Evolutionary conservation across 2,888 invertebrate genomes (phyloP).

Genomic region (Nebria brevicollis): DNA sequence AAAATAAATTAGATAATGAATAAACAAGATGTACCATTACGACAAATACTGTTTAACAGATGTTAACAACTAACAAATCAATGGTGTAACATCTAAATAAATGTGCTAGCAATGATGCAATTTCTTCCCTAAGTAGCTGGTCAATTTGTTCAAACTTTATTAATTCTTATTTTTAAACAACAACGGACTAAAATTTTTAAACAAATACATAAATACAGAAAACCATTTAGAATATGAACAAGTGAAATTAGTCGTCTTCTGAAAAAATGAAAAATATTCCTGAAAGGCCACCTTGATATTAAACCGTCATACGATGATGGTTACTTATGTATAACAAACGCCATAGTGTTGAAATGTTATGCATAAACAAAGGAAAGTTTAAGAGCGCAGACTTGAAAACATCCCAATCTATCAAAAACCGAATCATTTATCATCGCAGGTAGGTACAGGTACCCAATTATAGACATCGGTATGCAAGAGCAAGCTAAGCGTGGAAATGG

Average conservation of each 20-base stretch:
- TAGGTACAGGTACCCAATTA: constrained; percentile 24
- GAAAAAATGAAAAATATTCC: neutral
- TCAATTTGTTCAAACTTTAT: no score
- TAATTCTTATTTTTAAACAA: no score
- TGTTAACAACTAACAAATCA: no score
- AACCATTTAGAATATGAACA: no score
- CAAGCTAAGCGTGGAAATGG: constrained; percentile 6
- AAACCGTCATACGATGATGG: neutral
- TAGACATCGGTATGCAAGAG: constrained; percentile 18
- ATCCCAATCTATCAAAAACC: constrained; percentile 21
- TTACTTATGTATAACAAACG: neutral
- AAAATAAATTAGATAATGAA: no score
- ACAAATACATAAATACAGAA: no score
- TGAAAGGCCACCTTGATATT: neutral
- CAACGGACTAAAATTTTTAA: no score
- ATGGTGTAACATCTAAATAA: no score
- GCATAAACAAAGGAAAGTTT: neutral
- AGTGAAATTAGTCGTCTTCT: neutral
- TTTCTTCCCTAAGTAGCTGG: no score
- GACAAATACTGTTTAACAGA: no score
- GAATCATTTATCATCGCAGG: constrained; percentile 27
- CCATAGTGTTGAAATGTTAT: neutral
- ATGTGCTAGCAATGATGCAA: no score
- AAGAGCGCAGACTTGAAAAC: constrained; percentile 5
- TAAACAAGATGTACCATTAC: no score